These are phyloP conservation scores for Huso huso DNA, from an alignment of 2,797 vertebrate genomes.

Conservation along the genomic window DNA sequence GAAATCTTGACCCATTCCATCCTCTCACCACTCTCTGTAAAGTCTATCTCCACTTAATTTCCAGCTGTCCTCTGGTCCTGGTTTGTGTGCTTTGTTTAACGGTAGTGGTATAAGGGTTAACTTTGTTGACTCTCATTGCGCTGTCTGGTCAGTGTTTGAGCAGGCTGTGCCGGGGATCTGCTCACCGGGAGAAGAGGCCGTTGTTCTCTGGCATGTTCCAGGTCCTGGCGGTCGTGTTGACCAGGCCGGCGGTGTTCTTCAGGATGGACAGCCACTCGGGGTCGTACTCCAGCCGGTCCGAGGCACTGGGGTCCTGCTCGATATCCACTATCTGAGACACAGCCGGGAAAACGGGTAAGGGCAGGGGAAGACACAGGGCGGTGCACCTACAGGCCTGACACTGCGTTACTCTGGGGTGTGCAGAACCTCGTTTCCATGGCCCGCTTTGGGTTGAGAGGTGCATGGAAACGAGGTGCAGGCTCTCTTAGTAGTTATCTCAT, in stretches of 20 bases:
- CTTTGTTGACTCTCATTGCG: too few relatives aligned
- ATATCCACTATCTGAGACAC: constrained; percentile 78
- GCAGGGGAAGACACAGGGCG: not conserved
- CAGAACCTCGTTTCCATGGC: too few relatives aligned
- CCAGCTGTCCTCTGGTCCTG: too few relatives aligned
- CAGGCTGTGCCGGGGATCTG: not conserved
- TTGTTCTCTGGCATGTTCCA: constrained; percentile 92
- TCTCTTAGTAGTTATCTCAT: too few relatives aligned
- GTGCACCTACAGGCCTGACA: not conserved
- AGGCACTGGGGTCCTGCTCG: constrained; percentile 70
- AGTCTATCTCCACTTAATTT: too few relatives aligned
- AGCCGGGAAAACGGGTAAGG: not conserved
- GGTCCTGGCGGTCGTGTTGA: constrained; percentile 60
- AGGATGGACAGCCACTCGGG: constrained; percentile 90
- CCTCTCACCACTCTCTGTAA: too few relatives aligned
- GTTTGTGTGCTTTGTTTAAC: too few relatives aligned
- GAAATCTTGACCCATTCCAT: too few relatives aligned
- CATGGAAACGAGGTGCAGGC: too few relatives aligned
- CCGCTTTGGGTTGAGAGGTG: too few relatives aligned
- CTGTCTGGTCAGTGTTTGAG: not conserved
- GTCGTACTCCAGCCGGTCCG: constrained; percentile 80
- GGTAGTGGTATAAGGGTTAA: too few relatives aligned
- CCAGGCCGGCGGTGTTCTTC: constrained; percentile 73
- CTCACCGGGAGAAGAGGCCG: constrained; percentile 75
- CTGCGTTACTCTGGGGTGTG: too few relatives aligned